These are phyloP conservation scores for Achatina immaculata DNA, from an alignment of 1,140 invertebrate species.

Conservation along the genomic window DNA sequence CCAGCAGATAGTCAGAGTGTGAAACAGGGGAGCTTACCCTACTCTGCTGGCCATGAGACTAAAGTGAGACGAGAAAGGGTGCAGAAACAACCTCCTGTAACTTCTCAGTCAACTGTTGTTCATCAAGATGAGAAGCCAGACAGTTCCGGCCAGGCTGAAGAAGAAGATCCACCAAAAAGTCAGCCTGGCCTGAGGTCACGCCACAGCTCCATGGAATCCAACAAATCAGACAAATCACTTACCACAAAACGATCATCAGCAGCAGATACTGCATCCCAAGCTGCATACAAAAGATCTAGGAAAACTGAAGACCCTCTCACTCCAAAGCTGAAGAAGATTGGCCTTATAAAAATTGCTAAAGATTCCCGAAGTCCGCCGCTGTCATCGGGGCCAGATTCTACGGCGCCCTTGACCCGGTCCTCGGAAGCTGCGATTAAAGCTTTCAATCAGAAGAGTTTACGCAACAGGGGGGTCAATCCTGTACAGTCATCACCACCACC, in stretches of 20 bases:
- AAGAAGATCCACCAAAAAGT: background rate
- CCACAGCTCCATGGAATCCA: constrained; percentile 29
- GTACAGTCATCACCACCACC: background rate
- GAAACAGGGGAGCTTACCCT: background rate
- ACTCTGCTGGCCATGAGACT: background rate
- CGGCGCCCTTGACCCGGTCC: constrained; percentile 13
- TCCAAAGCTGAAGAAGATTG: constrained; percentile 30
- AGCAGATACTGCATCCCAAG: background rate
- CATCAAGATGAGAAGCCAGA: background rate
- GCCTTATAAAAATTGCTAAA: constrained; percentile 24
- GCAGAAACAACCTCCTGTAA: background rate
- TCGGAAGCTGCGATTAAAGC: constrained; percentile 34
- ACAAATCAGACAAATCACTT: constrained; percentile 12
- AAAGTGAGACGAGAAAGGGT: background rate
- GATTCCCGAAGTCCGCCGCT: background rate
- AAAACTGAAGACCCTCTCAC: constrained; percentile 22
- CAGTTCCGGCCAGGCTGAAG: background rate
- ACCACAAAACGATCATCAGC: background rate
- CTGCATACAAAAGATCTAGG: background rate
- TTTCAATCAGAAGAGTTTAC: constrained; percentile 31
- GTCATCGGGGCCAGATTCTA: background rate
- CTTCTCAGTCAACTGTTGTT: background rate
- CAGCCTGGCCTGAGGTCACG: background rate
- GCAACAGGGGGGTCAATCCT: constrained; percentile 17
- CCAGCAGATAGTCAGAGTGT: background rate